Evolutionary conservation across 2,113 vertebrate genomes (phyloP).

Genomic region (Cyprinodon brontotheroides): DNA sequence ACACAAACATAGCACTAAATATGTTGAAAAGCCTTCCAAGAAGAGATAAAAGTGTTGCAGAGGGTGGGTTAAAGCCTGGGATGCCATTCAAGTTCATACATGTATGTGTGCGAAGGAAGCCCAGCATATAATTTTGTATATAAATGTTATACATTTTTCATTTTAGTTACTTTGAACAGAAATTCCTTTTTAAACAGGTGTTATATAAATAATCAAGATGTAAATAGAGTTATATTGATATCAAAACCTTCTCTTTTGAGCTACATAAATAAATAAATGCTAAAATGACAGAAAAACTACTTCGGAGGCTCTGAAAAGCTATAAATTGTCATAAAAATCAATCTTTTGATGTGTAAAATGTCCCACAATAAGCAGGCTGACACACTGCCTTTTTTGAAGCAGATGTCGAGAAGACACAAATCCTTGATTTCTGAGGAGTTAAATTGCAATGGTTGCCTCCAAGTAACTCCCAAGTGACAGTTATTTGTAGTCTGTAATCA

Average conservation of each 20-base stretch:
- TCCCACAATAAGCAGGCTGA: background rate
- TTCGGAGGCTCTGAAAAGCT: background rate
- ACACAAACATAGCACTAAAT: no score
- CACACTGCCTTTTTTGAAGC: background rate
- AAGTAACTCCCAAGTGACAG: background rate
- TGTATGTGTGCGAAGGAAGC: no score
- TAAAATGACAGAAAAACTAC: background rate
- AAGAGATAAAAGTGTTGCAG: no score
- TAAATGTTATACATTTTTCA: no score
- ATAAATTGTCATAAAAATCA: background rate
- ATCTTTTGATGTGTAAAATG: background rate
- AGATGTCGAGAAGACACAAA: background rate
- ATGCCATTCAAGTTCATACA: no score
- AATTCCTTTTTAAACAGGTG: no score
- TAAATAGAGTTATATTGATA: background rate
- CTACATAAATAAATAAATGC: background rate
- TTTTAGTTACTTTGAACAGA: no score
- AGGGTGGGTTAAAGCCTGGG: no score
- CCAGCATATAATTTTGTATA: no score
- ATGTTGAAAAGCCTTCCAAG: no score
- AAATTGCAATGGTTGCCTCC: background rate
- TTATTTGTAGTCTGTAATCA: conserved; percentile 16
- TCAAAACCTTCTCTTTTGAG: background rate
- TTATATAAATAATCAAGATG: background rate
- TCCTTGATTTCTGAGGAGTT: background rate